These are phyloP conservation scores for Echeneis naucrates DNA, from an alignment of 2,797 vertebrate species.

Conservation along the genomic window DNA sequence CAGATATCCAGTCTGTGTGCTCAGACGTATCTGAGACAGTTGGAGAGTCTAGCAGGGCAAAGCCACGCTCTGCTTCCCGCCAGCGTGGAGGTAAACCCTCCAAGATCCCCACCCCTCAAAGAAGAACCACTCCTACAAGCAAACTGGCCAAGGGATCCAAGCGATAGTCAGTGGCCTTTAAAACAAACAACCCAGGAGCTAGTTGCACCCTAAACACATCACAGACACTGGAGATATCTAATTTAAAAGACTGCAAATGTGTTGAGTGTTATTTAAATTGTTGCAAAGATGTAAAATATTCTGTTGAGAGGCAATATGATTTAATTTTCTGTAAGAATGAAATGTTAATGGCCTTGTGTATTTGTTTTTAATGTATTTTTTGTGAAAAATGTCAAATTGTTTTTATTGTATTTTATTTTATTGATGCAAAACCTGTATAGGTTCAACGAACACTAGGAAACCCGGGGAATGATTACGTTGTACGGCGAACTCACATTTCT, in stretches of 20 bases:
- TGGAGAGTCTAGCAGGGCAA: slow-evolving; percentile 85
- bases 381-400: slow-evolving; percentile 90
- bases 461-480: slow-evolving; percentile 73
- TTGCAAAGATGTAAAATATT: slow-evolving; percentile 97
- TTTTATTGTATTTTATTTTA: slow-evolving; percentile 82
- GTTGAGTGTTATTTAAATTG: slow-evolving; percentile 91
- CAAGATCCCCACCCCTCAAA: slow-evolving; percentile 97
- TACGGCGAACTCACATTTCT: slow-evolving; percentile 88
- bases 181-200: slow-evolving; percentile 55
- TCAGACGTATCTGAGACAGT: slow-evolving; percentile 92
- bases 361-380: slow-evolving; percentile 93
- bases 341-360: slow-evolving; percentile 94
- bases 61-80: slow-evolving; percentile 88
- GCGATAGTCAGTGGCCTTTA: slow-evolving; percentile 90
- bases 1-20: slow-evolving; percentile 97
- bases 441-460: slow-evolving; percentile 80
- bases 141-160: slow-evolving; percentile 93
- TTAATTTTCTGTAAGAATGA: slow-evolving; percentile 93
- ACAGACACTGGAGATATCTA: slow-evolving; percentile 82
- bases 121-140: slow-evolving; percentile 88
- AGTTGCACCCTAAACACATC: slow-evolving; percentile 64
- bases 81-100: slow-evolving; percentile 91
- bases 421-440: slow-evolving; percentile 87
- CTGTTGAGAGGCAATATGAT: slow-evolving; percentile 94
- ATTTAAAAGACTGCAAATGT: slow-evolving; percentile 81